These are phyloP conservation scores for Entosphenus tridentatus DNA, from an alignment of 2,113 vertebrate species.

Conservation along the genomic window DNA sequence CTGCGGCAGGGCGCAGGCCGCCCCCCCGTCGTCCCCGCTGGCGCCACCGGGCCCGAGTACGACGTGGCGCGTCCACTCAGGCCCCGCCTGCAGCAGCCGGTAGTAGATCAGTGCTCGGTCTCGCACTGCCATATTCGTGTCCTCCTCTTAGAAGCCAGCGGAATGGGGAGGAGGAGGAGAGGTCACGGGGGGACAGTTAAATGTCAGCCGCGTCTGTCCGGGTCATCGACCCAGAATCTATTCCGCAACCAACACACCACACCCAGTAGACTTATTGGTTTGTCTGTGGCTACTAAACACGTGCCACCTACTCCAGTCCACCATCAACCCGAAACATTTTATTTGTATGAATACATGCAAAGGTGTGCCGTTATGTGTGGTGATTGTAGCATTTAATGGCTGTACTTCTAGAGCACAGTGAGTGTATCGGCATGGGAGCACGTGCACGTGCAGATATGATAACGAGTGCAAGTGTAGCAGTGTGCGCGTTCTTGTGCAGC, in stretches of 20 bases:
- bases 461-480: background rate
- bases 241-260: background rate
- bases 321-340: too few species aligned
- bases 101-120: conserved; percentile 77
- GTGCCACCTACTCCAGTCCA: too few species aligned
- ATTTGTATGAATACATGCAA: too few species aligned
- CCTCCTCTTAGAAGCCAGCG: conserved; percentile 42
- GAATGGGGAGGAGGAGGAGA: background rate
- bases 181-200: background rate
- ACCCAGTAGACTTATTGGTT: background rate
- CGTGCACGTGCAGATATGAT: background rate
- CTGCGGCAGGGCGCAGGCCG: conserved; percentile 20
- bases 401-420: too few species aligned
- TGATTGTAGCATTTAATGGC: too few species aligned
- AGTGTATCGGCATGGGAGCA: background rate
- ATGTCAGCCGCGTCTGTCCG: background rate
- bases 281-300: background rate
- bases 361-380: too few species aligned
- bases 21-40: conserved; percentile 46
- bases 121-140: conserved; percentile 55
- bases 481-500: background rate
- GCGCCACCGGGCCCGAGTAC: conserved; percentile 59
- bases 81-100: conserved; percentile 43
- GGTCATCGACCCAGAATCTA: background rate
- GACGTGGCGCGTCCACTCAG: conserved; percentile 32